Conservation (phyloP, 2,888 invertebrate genomes). For the Cremastobaeus sp. region DNA sequence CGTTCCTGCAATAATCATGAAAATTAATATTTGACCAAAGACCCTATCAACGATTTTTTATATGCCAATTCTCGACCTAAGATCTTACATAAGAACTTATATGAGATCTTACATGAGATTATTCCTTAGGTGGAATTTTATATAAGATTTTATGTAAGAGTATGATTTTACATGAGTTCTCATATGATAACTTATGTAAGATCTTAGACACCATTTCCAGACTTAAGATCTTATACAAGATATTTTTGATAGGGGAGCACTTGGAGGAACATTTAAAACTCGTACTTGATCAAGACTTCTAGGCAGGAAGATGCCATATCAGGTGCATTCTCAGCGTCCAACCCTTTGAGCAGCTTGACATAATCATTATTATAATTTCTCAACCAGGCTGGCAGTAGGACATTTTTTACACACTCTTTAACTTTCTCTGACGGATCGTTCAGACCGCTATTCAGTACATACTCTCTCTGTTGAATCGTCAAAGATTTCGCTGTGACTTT, state of each 20-base stretch:
- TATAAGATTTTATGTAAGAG: too few species aligned
- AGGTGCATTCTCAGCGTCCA: constrained; percentile 85
- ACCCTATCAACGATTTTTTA: too few species aligned
- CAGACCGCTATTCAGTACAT: constrained; percentile 82
- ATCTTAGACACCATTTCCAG: neutral
- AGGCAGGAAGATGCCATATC: constrained; percentile 81
- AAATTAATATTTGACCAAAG: neutral
- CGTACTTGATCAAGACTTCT: constrained; percentile 80
- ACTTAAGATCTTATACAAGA: neutral
- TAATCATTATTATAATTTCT: constrained; percentile 85
- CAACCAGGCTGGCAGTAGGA: constrained; percentile 87
- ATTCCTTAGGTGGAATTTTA: too few species aligned
- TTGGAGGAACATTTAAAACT: too few species aligned
- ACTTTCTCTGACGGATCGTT: constrained; percentile 81
- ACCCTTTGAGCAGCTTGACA: constrained; percentile 84
- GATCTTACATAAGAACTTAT: neutral
- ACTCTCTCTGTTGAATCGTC: constrained; percentile 83
- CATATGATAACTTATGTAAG: too few species aligned
- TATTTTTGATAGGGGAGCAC: neutral
- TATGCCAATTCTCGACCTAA: neutral
- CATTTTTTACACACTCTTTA: constrained; percentile 77
- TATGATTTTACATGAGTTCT: too few species aligned
- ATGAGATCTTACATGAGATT: too few species aligned
- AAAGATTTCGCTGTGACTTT: constrained; percentile 81
- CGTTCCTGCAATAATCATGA: constrained; percentile 22